Base-by-base conservation (phyloP, 2,888 invertebrate species). In the Tethea ocularis region DNA sequence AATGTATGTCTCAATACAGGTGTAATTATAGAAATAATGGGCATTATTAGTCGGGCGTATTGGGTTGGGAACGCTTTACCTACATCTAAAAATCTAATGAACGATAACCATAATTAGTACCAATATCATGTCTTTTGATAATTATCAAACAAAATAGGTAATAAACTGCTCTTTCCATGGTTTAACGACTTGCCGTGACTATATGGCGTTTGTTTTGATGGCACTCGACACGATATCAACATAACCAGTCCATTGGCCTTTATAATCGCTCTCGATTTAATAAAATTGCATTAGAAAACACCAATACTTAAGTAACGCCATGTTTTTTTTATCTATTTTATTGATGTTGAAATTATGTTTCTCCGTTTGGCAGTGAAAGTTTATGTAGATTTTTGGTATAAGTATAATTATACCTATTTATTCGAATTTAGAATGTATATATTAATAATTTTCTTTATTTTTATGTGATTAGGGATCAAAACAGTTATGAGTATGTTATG, bases 181-280 rank as follows among this genome's bases (percentile, higher is more conserved):
- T 23, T 23, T n/a, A n/a, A 23, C n/a, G 26, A 24, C 52, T 24
- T 24, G 52, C 26, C 52, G 26, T 52, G 52, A 52, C 13, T 13
- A 63, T 62, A 63, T 66, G 63, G 61, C 58, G 59, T 57, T 60
- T 53, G 61, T 55, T 66, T 61, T 60, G 57, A 69, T 63, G 60
- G 56, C 61, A 62, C 63, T 66, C 55, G 61, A 62, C 67, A 65
- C 61, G 66, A 54, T 64, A 61, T 53, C 10, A 52, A 23, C 20
- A n/a, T 29, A 41, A 51, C 51, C 51, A 29, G 51, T 56, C 52
- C 57, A 38, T 33, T 51, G 62, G 60, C 61, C 54, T 61, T 57
- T 60, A 38, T n/a, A 58, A 52, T 41, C 51, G 62, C 61, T 68
- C 71, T 66, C 63, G n/a, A n/a, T 33, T 57, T 52, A 52, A 52